Conservation (phyloP, 2,888 invertebrate species). For the Anticlea derivata region DNA sequence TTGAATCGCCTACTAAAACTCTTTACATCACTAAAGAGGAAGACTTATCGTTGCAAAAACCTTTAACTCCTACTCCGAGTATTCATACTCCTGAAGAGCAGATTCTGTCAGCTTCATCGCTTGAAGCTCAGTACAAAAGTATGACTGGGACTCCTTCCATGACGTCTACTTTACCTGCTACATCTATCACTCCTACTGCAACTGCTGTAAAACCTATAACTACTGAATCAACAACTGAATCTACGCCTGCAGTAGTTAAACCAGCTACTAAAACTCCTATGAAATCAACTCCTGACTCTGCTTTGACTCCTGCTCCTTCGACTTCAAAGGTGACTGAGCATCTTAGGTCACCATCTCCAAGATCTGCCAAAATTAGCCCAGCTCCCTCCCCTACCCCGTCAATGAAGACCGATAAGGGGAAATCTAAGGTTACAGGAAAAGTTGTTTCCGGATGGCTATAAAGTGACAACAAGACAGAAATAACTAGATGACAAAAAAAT, state of each 20-base stretch:
- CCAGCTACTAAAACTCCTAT: background rate
- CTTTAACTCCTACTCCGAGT: constrained; percentile 66
- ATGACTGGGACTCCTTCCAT: constrained; percentile 36
- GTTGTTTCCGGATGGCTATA: constrained; percentile 90
- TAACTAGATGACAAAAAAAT: too few species aligned
- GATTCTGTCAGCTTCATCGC: constrained; percentile 66
- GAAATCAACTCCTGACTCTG: constrained; percentile 1
- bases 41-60: constrained; percentile 62
- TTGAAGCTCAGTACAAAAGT: constrained; percentile 57
- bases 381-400: constrained; percentile 62
- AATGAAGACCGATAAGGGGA: constrained; percentile 82
- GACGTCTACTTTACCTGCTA: constrained; percentile 1
- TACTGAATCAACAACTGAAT: constrained; percentile 2
- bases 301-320: constrained; percentile 8
- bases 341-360: constrained; percentile 41
- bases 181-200: background rate
- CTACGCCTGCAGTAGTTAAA: background rate
- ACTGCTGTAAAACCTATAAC: background rate
- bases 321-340: constrained; percentile 9
- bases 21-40: constrained; percentile 67
- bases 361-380: constrained; percentile 67
- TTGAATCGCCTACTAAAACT: constrained; percentile 59
- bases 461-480: constrained; percentile 28
- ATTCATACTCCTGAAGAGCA: constrained; percentile 50
- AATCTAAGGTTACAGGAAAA: constrained; percentile 89